Conservation (phyloP, 2,888 invertebrate genomes). For the Geotrupes spiniger region DNA sequence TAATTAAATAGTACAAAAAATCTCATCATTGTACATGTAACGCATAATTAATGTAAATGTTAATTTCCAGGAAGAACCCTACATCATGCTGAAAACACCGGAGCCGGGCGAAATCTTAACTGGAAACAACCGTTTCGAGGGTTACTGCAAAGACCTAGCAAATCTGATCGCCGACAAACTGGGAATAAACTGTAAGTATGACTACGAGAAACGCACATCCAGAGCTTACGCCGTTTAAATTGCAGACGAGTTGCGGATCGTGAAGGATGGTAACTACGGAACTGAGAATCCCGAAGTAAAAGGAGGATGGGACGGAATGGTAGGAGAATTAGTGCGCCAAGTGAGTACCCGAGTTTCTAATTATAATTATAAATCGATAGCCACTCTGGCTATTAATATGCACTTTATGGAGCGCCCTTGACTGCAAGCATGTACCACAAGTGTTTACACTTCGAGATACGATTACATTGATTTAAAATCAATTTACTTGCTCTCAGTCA, state of each 20-base stretch:
- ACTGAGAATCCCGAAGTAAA: constrained; percentile 69
- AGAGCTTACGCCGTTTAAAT: constrained; percentile 27
- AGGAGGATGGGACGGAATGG: constrained; percentile 85
- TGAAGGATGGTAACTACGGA: constrained; percentile 83
- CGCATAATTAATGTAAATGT: constrained; percentile 6
- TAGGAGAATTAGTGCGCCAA: constrained; percentile 82
- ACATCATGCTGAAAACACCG: constrained; percentile 72
- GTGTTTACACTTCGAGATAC: constrained; percentile 11
- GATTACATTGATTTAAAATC: constrained; percentile 12
- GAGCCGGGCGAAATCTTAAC: constrained; percentile 62
- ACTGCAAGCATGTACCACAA: constrained; percentile 10
- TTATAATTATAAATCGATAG: constrained; percentile 37
- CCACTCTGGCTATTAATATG: constrained; percentile 27
- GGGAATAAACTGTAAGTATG: constrained; percentile 78
- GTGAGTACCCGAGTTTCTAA: constrained; percentile 62
- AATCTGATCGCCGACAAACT: constrained; percentile 76
- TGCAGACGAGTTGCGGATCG: constrained; percentile 79
- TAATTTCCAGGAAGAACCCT: constrained; percentile 73
- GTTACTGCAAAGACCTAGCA: constrained; percentile 90
- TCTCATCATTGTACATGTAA: no score
- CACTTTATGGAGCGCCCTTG: constrained; percentile 21
- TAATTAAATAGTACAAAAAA: no score
- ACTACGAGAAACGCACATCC: background rate
- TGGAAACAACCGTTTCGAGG: constrained; percentile 80
- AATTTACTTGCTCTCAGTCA: background rate